These are phyloP conservation scores for Oscheius sp. DNA, from an alignment of 2,888 invertebrate genomes.

Conservation along the genomic window DNA sequence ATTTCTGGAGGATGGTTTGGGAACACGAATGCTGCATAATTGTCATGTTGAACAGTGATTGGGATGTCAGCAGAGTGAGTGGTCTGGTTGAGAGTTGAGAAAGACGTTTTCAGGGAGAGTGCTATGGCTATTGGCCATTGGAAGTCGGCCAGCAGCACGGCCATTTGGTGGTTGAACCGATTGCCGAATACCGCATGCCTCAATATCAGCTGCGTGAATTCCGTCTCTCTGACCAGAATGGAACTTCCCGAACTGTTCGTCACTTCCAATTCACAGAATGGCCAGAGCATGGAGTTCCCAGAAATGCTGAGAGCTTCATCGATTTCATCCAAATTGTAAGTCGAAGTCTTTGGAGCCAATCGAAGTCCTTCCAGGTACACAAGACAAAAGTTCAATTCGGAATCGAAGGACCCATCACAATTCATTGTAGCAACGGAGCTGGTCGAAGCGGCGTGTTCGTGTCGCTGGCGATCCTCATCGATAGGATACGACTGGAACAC, in stretches of 20 bases:
- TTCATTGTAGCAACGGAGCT: constrained; percentile 85
- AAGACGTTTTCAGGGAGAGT: constrained; percentile 84
- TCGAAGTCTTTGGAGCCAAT: no score
- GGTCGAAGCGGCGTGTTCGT: constrained; percentile 98
- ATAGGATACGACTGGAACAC: constrained; percentile 98
- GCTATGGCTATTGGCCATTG: constrained; percentile 99
- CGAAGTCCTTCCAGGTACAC: constrained; percentile 78
- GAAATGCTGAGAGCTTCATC: constrained; percentile 96
- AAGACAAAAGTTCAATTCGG: constrained; percentile 99
- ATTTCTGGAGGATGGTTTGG: constrained; percentile 99
- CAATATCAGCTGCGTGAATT: constrained; percentile 98
- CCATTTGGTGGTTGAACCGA: constrained; percentile 97
- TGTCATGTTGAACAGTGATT: constrained; percentile 81
- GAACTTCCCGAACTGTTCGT: constrained; percentile 90
- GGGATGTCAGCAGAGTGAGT: constrained; percentile 35
- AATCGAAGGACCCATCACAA: constrained; percentile 97
- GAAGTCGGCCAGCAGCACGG: constrained; percentile 77
- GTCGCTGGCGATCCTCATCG: constrained; percentile 93
- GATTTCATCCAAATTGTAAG: constrained; percentile 91
- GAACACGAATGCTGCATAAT: constrained; percentile 99
- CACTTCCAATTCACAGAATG: constrained; percentile 83
- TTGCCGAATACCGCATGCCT: constrained; percentile 99
- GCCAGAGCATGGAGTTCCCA: constrained; percentile 81
- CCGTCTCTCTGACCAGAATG: constrained; percentile 92
- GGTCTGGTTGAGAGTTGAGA: neutral